Evolutionary conservation across 2,797 vertebrate species (phyloP).

Genomic region (Helarctos malayanus): DNA sequence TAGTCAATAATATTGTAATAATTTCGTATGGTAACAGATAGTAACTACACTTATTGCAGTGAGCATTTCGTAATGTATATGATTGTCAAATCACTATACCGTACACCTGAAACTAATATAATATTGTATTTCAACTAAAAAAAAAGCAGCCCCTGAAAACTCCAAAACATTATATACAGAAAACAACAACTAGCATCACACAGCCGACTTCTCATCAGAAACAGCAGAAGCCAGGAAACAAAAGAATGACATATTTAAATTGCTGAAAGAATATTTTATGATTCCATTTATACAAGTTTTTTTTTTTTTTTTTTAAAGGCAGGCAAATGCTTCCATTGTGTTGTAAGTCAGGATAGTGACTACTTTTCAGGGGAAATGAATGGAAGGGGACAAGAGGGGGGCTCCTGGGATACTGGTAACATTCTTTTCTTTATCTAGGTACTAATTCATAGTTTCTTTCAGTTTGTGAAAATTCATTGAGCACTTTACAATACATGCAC

Average conservation of each 20-base stretch:
- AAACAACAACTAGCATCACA: background rate
- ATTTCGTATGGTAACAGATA: background rate
- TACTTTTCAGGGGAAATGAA: background rate
- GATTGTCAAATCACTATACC: background rate
- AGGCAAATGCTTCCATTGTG: constrained; percentile 24
- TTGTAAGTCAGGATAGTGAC: constrained; percentile 23
- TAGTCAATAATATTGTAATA: background rate
- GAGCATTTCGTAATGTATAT: background rate
- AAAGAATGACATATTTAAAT: constrained; percentile 21
- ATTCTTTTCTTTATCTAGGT: constrained; percentile 4
- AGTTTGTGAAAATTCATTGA: constrained; percentile 30
- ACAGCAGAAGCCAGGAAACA: background rate
- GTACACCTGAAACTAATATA: background rate
- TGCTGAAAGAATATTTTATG: constrained; percentile 9
- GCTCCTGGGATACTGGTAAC: background rate
- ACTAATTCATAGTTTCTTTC: background rate
- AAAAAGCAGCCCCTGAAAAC: background rate
- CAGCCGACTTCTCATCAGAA: constrained; percentile 23
- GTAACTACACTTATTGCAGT: background rate
- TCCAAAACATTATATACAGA: background rate
- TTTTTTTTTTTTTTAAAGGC: background rate
- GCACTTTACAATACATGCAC: background rate
- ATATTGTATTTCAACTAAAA: background rate
- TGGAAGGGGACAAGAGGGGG: background rate
- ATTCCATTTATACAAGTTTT: background rate